phyloP scores from a whole-genome alignment of 2,888 invertebrate species.

The Gasteruption jaculator region DNA sequence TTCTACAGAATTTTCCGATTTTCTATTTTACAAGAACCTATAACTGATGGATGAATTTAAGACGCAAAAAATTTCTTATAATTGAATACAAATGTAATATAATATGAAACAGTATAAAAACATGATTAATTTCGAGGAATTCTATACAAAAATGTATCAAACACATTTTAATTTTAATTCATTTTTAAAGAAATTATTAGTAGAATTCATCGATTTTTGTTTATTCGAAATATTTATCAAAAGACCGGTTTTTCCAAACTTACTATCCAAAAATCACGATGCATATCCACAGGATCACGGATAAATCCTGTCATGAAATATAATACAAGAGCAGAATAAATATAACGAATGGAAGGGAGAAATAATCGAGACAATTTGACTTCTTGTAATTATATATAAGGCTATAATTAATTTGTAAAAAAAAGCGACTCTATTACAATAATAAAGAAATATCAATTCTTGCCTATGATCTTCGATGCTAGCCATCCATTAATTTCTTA shows the following conservation, averaged over 20 bases:
- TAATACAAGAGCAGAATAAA: slow-evolving; percentile 30
- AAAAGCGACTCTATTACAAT: slow-evolving; percentile 49
- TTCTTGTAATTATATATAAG: slow-evolving; percentile 45
- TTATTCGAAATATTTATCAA: no score
- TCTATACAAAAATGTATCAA: background rate
- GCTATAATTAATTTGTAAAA: slow-evolving; percentile 50
- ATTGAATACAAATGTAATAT: no score
- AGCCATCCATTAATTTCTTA: no score
- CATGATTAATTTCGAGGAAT: background rate
- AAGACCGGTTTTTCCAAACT: slow-evolving; percentile 11
- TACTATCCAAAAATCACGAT: slow-evolving; percentile 33
- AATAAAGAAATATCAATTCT: slow-evolving; percentile 49
- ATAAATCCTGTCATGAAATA: slow-evolving; percentile 40
- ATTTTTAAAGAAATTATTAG: no score
- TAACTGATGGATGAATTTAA: no score
- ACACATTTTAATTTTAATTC: no score
- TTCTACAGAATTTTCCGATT: no score
- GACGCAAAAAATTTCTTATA: slow-evolving; percentile 1
- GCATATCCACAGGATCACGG: slow-evolving; percentile 36
- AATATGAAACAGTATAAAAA: background rate
- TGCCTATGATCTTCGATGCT: slow-evolving; percentile 30
- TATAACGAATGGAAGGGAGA: slow-evolving; percentile 8
- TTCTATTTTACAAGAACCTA: no score
- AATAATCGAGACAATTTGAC: slow-evolving; percentile 33
- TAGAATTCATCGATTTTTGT: no score